Evolutionary conservation across 2,113 vertebrate genomes (phyloP).

Genomic region (Proterorhinus semilunaris): DNA sequence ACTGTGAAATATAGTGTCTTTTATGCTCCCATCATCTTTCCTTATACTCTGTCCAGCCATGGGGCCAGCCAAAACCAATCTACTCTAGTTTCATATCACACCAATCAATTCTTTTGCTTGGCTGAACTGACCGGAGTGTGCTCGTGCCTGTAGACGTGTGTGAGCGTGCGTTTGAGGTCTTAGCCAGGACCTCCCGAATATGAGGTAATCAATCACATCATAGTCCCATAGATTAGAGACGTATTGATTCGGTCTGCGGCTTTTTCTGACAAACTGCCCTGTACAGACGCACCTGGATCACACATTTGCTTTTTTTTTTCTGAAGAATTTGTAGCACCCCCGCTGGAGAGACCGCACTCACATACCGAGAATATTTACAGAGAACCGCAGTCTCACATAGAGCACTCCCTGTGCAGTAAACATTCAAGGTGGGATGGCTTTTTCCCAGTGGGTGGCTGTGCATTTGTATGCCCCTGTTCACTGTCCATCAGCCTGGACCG

Average conservation of each 20-base stretch:
- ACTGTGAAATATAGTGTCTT: conserved; percentile 60
- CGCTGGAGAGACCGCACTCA: conserved; percentile 53
- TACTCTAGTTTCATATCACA: conserved; percentile 62
- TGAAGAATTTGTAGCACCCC: conserved; percentile 38
- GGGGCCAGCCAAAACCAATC: conserved; percentile 56
- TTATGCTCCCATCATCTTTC: conserved; percentile 62
- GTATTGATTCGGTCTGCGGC: conserved; percentile 64
- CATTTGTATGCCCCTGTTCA: conserved; percentile 60
- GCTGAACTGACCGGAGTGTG: conserved; percentile 42
- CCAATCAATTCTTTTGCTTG: conserved; percentile 54
- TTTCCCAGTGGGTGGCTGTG: conserved; percentile 69
- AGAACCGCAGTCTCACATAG: conserved; percentile 60
- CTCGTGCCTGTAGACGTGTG: conserved; percentile 18
- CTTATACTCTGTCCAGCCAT: conserved; percentile 42
- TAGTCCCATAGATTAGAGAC: conserved; percentile 62
- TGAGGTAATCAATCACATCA: conserved; percentile 72
- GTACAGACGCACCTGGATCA: conserved; percentile 61
- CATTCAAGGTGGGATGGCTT: conserved; percentile 66
- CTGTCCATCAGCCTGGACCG: conserved; percentile 57
- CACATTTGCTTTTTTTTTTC: conserved; percentile 37
- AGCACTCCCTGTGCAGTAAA: conserved; percentile 60
- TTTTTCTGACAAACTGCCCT: conserved; percentile 59
- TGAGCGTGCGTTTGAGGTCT: conserved; percentile 34
- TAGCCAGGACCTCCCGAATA: conserved; percentile 50
- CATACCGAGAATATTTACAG: conserved; percentile 67